Evolutionary conservation across 1,140 invertebrate genomes (phyloP).

Genomic region (Monomorium pharaonis): DNA sequence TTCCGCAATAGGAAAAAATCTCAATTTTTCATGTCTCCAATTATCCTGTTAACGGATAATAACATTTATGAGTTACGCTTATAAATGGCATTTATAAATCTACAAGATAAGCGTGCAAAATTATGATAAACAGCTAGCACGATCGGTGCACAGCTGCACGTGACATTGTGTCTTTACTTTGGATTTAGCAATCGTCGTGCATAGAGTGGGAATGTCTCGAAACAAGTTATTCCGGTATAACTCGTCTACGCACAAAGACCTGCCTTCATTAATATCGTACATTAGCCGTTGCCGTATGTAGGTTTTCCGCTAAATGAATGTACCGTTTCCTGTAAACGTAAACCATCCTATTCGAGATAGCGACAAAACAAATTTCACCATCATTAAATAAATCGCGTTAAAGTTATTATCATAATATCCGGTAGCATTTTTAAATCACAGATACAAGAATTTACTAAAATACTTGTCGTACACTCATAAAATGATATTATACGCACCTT

Average conservation of each 20-base stretch:
- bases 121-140: conserved; percentile 18
- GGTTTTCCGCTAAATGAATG: conserved; percentile 51
- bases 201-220: conserved; percentile 55
- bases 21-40: neutral
- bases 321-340: conserved; percentile 59
- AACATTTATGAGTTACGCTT: conserved; percentile 15
- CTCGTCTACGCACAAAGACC: conserved; percentile 67
- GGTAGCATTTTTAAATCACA: neutral
- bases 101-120: conserved; percentile 2
- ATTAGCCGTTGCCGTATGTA: conserved; percentile 59
- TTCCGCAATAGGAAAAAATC: neutral
- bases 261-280: conserved; percentile 70
- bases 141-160: conserved; percentile 33
- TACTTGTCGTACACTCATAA: neutral
- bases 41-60: conserved; percentile 1
- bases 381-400: neutral
- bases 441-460: neutral
- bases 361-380: neutral
- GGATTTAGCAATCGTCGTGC: conserved; percentile 65
- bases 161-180: conserved; percentile 66
- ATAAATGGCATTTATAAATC: conserved; percentile 38
- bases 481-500: neutral
- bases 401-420: neutral
- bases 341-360: neutral
- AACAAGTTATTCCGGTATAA: conserved; percentile 74